Conservation (phyloP, 2,888 invertebrate species). For the Tiliacea aurago region DNA sequence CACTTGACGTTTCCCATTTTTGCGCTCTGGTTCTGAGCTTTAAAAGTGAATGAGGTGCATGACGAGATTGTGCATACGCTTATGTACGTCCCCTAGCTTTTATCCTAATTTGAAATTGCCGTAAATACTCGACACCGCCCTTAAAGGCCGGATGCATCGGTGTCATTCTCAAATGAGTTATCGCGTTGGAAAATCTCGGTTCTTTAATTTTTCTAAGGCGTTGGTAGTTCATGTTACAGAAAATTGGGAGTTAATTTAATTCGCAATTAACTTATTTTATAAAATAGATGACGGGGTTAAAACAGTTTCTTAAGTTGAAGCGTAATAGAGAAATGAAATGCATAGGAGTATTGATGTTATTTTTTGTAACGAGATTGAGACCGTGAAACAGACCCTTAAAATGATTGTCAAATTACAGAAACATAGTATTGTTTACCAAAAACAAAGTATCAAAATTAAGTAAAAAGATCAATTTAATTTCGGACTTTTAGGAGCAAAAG, state of each 20-base stretch:
- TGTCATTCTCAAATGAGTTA: constrained; percentile 85
- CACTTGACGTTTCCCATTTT: constrained; percentile 87
- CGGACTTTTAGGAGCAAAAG: constrained; percentile 44
- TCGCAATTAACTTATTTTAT: constrained; percentile 26
- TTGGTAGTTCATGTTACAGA: constrained; percentile 51
- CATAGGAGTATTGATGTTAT: constrained; percentile 53
- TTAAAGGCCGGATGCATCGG: constrained; percentile 83
- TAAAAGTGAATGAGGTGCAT: constrained; percentile 86
- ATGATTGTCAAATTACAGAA: constrained; percentile 6
- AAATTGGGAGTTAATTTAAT: constrained; percentile 45
- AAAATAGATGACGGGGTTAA: constrained; percentile 8
- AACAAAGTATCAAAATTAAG: constrained; percentile 37
- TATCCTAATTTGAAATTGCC: constrained; percentile 60
- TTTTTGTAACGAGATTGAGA: constrained; percentile 31
- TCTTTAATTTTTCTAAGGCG: constrained; percentile 65
- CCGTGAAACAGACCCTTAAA: constrained; percentile 10
- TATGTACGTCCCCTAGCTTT: constrained; percentile 68
- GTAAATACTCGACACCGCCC: constrained; percentile 81
- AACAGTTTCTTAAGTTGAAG: constrained; percentile 28
- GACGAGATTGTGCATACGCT: constrained; percentile 78
- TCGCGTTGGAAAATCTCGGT: constrained; percentile 82
- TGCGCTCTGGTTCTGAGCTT: constrained; percentile 81
- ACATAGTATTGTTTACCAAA: constrained; percentile 27
- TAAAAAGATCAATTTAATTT: constrained; percentile 38
- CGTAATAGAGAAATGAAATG: constrained; percentile 47